Conservation (phyloP, 2,113 vertebrate species). For the Istiophorus platypterus region DNA sequence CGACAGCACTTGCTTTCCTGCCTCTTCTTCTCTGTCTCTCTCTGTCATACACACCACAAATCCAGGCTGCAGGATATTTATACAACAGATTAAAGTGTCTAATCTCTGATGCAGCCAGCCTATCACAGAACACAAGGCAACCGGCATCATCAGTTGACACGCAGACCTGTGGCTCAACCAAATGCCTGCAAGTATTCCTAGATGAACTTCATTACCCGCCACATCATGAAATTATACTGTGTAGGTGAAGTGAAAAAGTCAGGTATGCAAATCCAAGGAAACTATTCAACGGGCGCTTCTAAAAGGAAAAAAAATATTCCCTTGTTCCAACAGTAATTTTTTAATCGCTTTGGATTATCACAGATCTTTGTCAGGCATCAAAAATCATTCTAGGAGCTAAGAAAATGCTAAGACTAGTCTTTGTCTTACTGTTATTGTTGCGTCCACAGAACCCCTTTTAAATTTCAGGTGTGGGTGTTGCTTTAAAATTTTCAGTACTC, state of each 20-base stretch:
- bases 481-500: too few species aligned
- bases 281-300: not conserved
- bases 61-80: constrained; percentile 53
- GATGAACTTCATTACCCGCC: not conserved
- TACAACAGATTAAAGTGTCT: constrained; percentile 68
- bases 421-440: too few species aligned
- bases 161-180: constrained; percentile 11
- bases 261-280: not conserved
- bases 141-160: constrained; percentile 40
- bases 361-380: not conserved
- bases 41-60: constrained; percentile 11
- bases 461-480: too few species aligned
- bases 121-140: constrained; percentile 33
- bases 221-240: not conserved
- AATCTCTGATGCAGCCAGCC: constrained; percentile 58
- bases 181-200: not conserved
- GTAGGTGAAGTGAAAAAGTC: not conserved
- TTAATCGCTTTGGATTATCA: not conserved
- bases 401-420: not conserved
- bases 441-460: too few species aligned
- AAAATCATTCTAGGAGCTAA: too few species aligned
- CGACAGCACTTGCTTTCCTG: not conserved
- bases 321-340: not conserved
- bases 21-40: not conserved
- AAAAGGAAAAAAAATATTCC: not conserved